These are phyloP conservation scores for Lepas anatifera DNA, from an alignment of 2,888 invertebrate species.

Conservation along the genomic window DNA sequence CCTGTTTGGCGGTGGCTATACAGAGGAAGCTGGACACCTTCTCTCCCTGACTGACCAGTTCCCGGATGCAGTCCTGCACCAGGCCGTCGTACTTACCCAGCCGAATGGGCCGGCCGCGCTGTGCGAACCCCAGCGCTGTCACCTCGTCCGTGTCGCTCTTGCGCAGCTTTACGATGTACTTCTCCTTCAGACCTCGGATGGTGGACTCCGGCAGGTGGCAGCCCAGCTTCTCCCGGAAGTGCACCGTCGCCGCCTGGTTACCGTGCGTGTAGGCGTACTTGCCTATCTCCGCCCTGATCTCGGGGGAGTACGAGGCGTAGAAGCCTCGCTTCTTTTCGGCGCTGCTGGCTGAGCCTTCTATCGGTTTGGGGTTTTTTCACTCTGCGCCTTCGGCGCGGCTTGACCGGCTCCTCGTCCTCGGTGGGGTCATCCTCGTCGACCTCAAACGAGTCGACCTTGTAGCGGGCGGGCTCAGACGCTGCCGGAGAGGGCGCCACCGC, in stretches of 20 bases:
- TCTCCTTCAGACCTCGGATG: conserved; percentile 29
- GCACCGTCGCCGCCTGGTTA: conserved; percentile 27
- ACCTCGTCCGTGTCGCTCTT: conserved; percentile 24
- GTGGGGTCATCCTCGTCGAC: conserved; percentile 2
- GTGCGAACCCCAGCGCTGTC: conserved; percentile 28
- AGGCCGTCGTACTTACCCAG: conserved; percentile 30
- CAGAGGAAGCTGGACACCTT: conserved; percentile 31
- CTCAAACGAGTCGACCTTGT: neutral
- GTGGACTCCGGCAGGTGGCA: conserved; percentile 29
- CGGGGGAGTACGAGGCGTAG: conserved; percentile 29
- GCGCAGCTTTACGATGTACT: conserved; percentile 26
- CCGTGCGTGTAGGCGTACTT: conserved; percentile 29
- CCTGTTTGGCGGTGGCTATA: conserved; percentile 33
- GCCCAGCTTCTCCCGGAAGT: conserved; percentile 27
- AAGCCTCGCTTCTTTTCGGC: conserved; percentile 26
- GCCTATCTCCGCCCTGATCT: conserved; percentile 27
- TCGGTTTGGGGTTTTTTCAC: too few relatives aligned
- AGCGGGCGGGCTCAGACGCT: neutral
- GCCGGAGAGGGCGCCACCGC: neutral
- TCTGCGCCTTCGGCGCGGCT: conserved; percentile 5
- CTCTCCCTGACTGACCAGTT: conserved; percentile 29
- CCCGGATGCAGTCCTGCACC: conserved; percentile 29
- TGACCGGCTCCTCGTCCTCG: conserved; percentile 9
- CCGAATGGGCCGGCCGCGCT: conserved; percentile 29
- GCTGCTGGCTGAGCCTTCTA: too few relatives aligned